Base-by-base conservation (phyloP, 1,140 invertebrate genomes). In the Epicauta chinensis region DNA sequence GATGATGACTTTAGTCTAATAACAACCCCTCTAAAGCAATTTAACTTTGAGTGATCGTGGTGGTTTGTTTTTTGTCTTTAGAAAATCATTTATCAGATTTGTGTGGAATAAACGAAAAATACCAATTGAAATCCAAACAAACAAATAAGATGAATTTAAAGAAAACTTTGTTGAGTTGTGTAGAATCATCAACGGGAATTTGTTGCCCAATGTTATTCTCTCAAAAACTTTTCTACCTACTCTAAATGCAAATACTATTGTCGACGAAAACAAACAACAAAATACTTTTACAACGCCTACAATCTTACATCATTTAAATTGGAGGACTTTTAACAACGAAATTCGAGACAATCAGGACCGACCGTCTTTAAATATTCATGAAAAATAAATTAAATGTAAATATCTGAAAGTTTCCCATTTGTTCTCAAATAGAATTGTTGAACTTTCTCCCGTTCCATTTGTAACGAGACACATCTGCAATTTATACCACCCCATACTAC, bases 381-480 rank as follows among this genome's bases (percentile, higher is more conserved):
- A 47, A 47, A 47, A 47, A 47, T 47, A 47, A 47, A 47, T 47
- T 47, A 47, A 47, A 47, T 47, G 45, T 47, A 47, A 47, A 47
- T 47, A 47, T 47, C 45, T 13, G 32, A 36, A 46, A 46, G 44
- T 46, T 36, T 35, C 45, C 29, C 23, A 23, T 23, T 23, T 23
- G 23, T 23, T 16, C 7, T 11, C 12, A 16, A 23, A 30, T 37
- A 37, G 31, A 46, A 46, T 46, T 46, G 45, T 47, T 47, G 45
- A 47, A 47, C 45, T 47, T 47, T 47, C 45, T 37, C 45, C 38
- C 23, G 56, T 23, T 23, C 23, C 4, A 23, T 23, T 23, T n/a
- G n/a, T n/a, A n/a, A n/a, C n/a, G 46, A 58, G 56, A 56, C 58
- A 53, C 58, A 57, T 58, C 55, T 58, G 50, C 58, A 49, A 55